Evolutionary conservation across 2,888 invertebrate genomes (phyloP).

Genomic region (Operophtera brumata): DNA sequence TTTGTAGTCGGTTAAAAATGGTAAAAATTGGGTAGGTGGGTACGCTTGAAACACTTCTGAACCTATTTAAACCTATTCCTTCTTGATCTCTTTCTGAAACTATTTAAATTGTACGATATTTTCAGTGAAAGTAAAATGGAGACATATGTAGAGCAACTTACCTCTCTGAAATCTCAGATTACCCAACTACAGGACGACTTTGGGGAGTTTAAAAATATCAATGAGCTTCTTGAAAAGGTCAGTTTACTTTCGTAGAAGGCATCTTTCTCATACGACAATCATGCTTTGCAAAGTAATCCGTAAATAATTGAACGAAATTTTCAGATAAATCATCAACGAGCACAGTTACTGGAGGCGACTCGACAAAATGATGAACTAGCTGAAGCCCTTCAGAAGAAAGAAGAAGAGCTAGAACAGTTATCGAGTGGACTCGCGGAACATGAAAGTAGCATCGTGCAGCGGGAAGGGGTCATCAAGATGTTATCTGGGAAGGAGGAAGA

Average conservation of each 20-base stretch:
- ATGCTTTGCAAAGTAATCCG: background rate
- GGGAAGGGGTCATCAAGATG: slow-evolving; percentile 53
- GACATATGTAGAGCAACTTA: slow-evolving; percentile 58
- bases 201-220: slow-evolving; percentile 59
- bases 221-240: slow-evolving; percentile 58
- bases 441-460: slow-evolving; percentile 49
- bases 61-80: too few relatives aligned
- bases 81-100: too few relatives aligned
- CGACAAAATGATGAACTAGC: slow-evolving; percentile 52
- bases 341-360: slow-evolving; percentile 50
- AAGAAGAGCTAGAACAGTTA: slow-evolving; percentile 47
- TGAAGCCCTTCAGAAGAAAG: slow-evolving; percentile 54
- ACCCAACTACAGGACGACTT: slow-evolving; percentile 57
- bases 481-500: slow-evolving; percentile 63
- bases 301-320: slow-evolving; percentile 3
- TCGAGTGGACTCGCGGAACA: slow-evolving; percentile 44
- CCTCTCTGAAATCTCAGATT: slow-evolving; percentile 55
- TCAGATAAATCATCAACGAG: slow-evolving; percentile 57
- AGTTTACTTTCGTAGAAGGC: background rate
- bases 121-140: slow-evolving; percentile 61
- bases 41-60: too few relatives aligned
- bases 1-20: too few relatives aligned
- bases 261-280: background rate
- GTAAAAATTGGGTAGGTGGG: too few relatives aligned
- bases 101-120: slow-evolving; percentile 9